These are phyloP conservation scores for Nasonia oneida DNA, from an alignment of 2,888 invertebrate genomes.

Conservation along the genomic window DNA sequence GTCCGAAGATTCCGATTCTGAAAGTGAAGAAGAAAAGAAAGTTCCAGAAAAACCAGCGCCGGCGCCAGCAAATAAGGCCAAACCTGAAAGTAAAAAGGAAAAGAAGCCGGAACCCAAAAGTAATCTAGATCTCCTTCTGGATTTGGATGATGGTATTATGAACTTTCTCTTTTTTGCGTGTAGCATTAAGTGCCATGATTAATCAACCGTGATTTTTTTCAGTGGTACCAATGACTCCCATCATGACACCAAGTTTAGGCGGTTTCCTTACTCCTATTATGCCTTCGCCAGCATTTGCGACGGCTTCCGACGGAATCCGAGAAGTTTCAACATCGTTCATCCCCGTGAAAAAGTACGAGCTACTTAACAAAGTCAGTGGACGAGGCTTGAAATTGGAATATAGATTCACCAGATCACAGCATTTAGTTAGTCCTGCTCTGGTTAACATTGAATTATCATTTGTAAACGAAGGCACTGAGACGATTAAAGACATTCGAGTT, in stretches of 20 bases:
- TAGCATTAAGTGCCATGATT: background rate
- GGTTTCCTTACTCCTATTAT: conserved; percentile 86
- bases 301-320: conserved; percentile 73
- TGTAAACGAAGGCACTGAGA: conserved; percentile 85
- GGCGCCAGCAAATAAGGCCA: conserved; percentile 65
- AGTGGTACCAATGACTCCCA: conserved; percentile 85
- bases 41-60: conserved; percentile 58
- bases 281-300: conserved; percentile 58
- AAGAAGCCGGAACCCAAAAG: conserved; percentile 81
- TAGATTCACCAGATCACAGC: conserved; percentile 89
- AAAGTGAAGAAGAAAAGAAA: conserved; percentile 64
- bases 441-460: conserved; percentile 90
- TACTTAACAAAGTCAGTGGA: conserved; percentile 87
- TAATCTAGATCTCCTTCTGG: conserved; percentile 91
- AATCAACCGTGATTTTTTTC: conserved; percentile 36
- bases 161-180: background rate
- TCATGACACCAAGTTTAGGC: conserved; percentile 91
- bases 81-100: conserved; percentile 73
- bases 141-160: conserved; percentile 86
- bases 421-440: conserved; percentile 91
- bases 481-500: conserved; percentile 85
- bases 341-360: conserved; percentile 82
- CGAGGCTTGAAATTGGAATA: conserved; percentile 84
- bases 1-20: conserved; percentile 63
- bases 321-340: conserved; percentile 83